Base-by-base conservation (phyloP, 2,797 vertebrate genomes). In the Siniperca scherzeri region DNA sequence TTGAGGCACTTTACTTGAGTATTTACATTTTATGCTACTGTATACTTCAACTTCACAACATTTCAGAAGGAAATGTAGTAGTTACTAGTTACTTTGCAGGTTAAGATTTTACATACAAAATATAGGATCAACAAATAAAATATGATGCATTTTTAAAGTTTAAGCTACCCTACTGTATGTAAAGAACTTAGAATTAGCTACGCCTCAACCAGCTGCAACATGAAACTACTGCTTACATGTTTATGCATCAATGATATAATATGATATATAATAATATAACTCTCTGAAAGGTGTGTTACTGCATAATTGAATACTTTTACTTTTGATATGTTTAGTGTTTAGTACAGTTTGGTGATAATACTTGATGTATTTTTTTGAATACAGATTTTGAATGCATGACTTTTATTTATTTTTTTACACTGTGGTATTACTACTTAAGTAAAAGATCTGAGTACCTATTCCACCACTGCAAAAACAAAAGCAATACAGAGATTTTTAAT, bases 191-290 rank as follows among this genome's bases (percentile, higher is more conserved):
- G 25, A 7, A 17, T 59, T 13, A 30, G 27, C 48, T 55, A 11
- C 30, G 59, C 8, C 38, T 64, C 8, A 53, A 36, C 27, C 30
- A 74, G 38, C 46, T 46, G 19, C 46, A 61, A 59, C 36, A 55
- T 36, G 7, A 74, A 30, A 44, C 50, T 66, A 2, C 25, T 42
- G 5, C 17, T 56, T 13, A 5, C 14, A 67, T 50, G 5, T 33
- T 13, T 57, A 70, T 52, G n/a, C 19, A 61, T 77, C 9, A 56
- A 40, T 52, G 3, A 14, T 62, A 77, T 30, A 44, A 66, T n/a
- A n/a, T 25, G 19, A 61, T 44, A 33, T n/a, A 14, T 27, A 52
- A 53, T 12, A 42, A 22, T 38, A 53, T 19, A 21, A 40, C 22
- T 25, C 6, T 36, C 9, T 21, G 57, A 19, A 60, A 36, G 30